Conservation (phyloP, 2,797 vertebrate species). For the Acanthiza pusilla region DNA sequence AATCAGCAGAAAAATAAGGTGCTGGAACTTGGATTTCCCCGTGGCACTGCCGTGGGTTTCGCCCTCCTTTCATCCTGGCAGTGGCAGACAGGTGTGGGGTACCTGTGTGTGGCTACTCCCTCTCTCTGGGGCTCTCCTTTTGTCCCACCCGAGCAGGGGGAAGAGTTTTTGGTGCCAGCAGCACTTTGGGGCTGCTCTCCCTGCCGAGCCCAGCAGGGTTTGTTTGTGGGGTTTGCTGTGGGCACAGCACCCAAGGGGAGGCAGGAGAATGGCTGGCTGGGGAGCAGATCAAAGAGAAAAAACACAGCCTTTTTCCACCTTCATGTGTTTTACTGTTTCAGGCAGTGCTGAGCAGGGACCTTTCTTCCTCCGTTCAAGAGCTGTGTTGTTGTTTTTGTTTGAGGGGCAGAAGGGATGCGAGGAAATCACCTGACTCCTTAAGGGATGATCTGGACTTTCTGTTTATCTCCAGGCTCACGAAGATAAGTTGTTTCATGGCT, state of each 20-base stretch:
- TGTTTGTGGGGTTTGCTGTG: background rate
- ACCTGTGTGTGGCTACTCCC: background rate
- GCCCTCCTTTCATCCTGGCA: background rate
- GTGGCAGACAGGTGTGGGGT: background rate
- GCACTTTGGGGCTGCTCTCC: background rate
- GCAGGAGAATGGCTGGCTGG: background rate
- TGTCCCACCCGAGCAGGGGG: background rate
- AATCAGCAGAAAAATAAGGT: background rate
- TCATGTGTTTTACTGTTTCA: background rate
- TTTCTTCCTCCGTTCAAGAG: background rate
- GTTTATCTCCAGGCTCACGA: background rate
- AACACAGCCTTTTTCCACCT: background rate
- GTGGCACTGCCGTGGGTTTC: accelerated
- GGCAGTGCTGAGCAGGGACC: background rate
- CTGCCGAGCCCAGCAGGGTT: background rate
- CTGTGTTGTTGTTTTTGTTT: background rate
- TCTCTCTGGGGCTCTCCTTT: background rate
- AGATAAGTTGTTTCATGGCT: background rate
- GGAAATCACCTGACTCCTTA: background rate
- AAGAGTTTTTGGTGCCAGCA: background rate
- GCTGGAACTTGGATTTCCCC: background rate
- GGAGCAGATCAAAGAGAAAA: background rate
- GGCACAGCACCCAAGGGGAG: background rate
- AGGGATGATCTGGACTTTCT: background rate
- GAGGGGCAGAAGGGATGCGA: background rate